Base-by-base conservation (phyloP, 2,888 invertebrate genomes). In the Hirtodrosophila trivittata region DNA sequence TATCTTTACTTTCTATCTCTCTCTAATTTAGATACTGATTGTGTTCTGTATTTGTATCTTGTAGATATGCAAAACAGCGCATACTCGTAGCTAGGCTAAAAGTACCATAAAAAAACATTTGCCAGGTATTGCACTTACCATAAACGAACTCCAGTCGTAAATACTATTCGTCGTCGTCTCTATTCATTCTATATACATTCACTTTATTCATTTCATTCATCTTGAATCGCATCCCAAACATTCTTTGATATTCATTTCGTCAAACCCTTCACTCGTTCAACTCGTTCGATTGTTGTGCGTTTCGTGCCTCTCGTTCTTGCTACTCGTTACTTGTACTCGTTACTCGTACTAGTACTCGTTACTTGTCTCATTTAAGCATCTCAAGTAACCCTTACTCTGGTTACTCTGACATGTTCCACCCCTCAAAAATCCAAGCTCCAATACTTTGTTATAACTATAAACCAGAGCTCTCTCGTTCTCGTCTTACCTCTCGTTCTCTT, bases 31-130 rank as follows among this genome's bases (percentile, higher is more conserved):
- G 57, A 76, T 56, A 28, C 62, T 70, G 62, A 80, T 62, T 66
- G 63, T 76, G 59, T 68, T 84, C 77, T 77, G 67, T 80, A 68
- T 77, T 72, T 78, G 83, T 85, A 78, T 85, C 83, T 78, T 78
- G 66, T 78, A 82, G 77, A 78, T 82, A 85, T 70, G 78, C 86
- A 82, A 66, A 42, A 51, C 74, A 73, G 74, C 82, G 77, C 64
- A 73, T 72, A 41, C 49, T 72, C 66, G 67, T 76, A 72, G 72
- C 72, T 73, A 76, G 62, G 12, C 60, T 52, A 3, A 47, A 43
- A 30, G 30, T 41, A 33, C 16, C 26, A 58, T 21, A 51, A 54
- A 45, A 43, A 30, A 57, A 46, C 26, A 25, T 46, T 38, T 28
- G 54, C 33, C 50, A 77, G 76, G 76, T 77, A 77, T 59, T 83